Percentiles rank a stretch among this genome's conserved stretches.
These are phyloP conservation scores for Thermophis baileyi DNA, from an alignment of 2,113 vertebrate species.

Conservation along the genomic window DNA sequence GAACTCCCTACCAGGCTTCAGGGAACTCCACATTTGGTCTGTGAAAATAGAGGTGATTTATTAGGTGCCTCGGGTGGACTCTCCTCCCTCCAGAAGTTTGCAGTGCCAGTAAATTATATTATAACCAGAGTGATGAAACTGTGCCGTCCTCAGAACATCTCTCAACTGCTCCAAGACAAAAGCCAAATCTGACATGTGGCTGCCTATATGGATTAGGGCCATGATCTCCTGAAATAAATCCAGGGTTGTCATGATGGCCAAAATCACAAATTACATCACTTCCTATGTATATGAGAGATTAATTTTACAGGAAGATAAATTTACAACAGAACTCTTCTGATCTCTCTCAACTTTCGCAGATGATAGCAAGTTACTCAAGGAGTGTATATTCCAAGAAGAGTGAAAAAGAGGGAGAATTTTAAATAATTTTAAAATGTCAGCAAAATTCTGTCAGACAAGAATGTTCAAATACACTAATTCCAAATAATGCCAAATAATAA, in stretches of 20 bases:
- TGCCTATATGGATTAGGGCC: background rate
- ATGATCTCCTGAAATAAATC: background rate
- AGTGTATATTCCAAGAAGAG: background rate
- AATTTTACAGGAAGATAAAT: constrained; percentile 7
- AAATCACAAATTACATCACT: background rate
- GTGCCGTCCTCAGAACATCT: background rate
- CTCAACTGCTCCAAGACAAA: too few species aligned
- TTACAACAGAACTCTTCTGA: background rate
- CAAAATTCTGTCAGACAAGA: background rate
- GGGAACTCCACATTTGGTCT: background rate
- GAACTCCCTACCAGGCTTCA: background rate
- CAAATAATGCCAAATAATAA: background rate
- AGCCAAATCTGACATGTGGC: background rate
- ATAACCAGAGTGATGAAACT: background rate
- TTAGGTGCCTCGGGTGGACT: background rate
- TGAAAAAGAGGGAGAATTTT: background rate
- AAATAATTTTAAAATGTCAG: background rate
- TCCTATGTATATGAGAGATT: constrained; percentile 3
- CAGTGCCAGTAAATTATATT: background rate
- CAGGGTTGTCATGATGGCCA: background rate
- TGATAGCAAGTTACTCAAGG: background rate
- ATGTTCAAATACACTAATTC: background rate
- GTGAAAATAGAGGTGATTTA: background rate
- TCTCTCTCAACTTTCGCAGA: background rate
- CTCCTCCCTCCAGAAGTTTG: background rate